Evolutionary conservation across 2,113 vertebrate genomes (phyloP), one percentile per base, ranked within the genome.

Genomic region (Rhabdomys dilectus): DNA sequence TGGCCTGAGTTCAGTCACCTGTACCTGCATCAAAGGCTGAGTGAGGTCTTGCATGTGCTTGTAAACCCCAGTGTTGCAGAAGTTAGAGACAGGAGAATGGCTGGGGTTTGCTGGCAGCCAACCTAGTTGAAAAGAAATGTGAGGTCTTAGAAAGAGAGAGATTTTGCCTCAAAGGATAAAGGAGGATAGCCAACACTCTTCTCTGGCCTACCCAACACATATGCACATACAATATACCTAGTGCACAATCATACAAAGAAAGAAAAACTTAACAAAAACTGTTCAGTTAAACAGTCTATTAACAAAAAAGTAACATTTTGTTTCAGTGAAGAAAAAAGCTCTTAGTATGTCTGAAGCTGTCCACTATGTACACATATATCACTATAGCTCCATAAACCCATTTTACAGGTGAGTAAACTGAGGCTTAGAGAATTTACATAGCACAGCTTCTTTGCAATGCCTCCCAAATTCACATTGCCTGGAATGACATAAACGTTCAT

Each of bases 321-420:
- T 51, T 34, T 94, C 34, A 68, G 15, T 45, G 16, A 51, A 12
- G 45, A 76, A 31, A 53, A 66, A 58, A 48, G 7, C 21, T 85
- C 13, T 22, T 36, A 51, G 1, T 7, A 9, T 88, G 5, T 58
- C 12, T 48, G 22, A 68, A 31, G 53, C 8, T 62, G 60, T 73
- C 36, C 7, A 0, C 29, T 80, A 1, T 62, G 53, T 60, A 31
- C 68, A 13, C 64, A 16, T n/a, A 3, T 8, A 22, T 60, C 31
- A 34, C 5, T 2, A 5, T 3, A 39, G 6, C 2, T 19, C 31
- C 39, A 6, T 16, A 78, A 92, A 56, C 58, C 51, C 21, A 0
- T 77, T 77, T 89, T 88, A 85, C 48, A 95, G 92, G 26, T 45
- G 45, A 81, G 45, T 56, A 82, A 85, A 85, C 39, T 15, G 48